Conservation (phyloP, 2,113 vertebrate genomes). For the Anarhynchus alexandrinus region DNA sequence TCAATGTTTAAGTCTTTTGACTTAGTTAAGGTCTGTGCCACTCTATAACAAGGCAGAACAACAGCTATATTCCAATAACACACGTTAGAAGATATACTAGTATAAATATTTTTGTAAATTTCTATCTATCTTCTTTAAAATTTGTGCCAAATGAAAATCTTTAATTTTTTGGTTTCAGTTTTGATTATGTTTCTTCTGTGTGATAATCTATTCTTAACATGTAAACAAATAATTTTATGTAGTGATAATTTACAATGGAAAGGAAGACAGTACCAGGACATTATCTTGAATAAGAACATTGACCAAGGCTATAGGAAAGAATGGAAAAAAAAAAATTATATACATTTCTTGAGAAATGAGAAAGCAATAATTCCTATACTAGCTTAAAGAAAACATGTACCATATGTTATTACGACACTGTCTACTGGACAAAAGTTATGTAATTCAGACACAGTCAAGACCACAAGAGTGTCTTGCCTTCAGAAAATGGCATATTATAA, state of each 20-base stretch:
- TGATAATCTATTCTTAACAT: not conserved
- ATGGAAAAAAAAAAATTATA: not conserved
- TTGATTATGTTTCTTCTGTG: not conserved
- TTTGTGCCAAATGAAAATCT: not conserved
- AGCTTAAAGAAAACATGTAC: not conserved
- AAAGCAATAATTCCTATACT: not conserved
- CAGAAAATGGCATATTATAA: not conserved
- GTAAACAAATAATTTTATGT: not conserved
- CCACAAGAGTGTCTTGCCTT: not conserved
- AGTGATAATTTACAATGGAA: not conserved
- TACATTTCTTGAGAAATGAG: not conserved
- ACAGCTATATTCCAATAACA: not conserved
- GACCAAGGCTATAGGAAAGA: fast-evolving
- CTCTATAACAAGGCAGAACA: not conserved
- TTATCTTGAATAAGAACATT: not conserved
- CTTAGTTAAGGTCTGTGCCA: not conserved
- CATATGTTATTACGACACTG: not conserved
- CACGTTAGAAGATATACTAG: not conserved
- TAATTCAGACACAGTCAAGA: not conserved
- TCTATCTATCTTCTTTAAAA: not conserved
- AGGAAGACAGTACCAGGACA: not conserved
- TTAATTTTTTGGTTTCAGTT: not conserved
- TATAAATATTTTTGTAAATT: not conserved
- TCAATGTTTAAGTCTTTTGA: not conserved
- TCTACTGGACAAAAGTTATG: not conserved